Base-by-base conservation (phyloP, 2,113 vertebrate species). In the Aptenodytes patagonicus region DNA sequence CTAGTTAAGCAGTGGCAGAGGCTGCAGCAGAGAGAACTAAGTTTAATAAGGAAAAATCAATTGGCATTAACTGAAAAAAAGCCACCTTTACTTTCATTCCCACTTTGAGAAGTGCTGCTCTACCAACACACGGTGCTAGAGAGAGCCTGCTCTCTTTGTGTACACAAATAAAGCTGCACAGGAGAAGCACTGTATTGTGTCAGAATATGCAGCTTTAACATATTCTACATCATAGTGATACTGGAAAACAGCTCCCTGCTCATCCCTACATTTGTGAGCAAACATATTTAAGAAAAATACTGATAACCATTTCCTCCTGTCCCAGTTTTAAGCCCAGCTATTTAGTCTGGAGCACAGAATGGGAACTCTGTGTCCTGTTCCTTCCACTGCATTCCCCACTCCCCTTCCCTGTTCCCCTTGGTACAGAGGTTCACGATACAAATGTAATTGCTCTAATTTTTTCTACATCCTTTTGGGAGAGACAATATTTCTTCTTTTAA, bases 361-460 rank as follows among this genome's bases (percentile, higher is more conserved):
- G 49, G 71, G 66, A 96, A 95, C 61, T 92, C 83, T 40, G 17
- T 22, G 55, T 79, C 83, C 61, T 82, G 38, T 70, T 95, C 83
- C 65, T 88, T 72, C 51, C 51, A 38, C 44, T 32, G 34, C 69
- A 46, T 69, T 93, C 72, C 82, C 92, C n/a, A 47, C 71, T 90
- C 79, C 76, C 82, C 42, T 94, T 93, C 82, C 90, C 81, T n/a
- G 29, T 64, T 97, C 94, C 96, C 96, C 93, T 93, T 29, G 91
- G 94, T 96, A 61, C 81, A 65, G 87, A 96, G 80, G 90, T 97
- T 98, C 94, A 92, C 12, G 89, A 97, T 97, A 97, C 92, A 96
- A 93, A 93, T 85, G 95, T 97, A 98, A 98, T 97, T 97, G 95
- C 95, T 97, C 93, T 97, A 97, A 97, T 97, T 98, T 96, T 80